Base-by-base conservation (phyloP, 2,797 vertebrate species). In the Sebastes hubbsi region DNA sequence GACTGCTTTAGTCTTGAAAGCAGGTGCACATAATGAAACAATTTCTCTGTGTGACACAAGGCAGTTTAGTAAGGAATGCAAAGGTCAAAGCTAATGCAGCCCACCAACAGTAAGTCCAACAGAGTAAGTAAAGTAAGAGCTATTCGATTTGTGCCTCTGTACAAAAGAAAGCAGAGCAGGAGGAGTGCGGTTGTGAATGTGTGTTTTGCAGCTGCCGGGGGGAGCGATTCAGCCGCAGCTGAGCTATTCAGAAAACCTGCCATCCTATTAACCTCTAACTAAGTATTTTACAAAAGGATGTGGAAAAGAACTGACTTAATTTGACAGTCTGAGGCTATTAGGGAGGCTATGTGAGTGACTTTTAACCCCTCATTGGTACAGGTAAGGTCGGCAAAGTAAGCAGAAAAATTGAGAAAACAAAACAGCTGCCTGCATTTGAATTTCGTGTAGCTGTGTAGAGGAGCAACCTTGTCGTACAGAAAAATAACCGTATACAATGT, bases 251-350 rank as follows among this genome's bases (percentile, higher is more conserved):
- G 54, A 7, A 42, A 71, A 49, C 30, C 38, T 67, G 65, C 69
- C 36, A 65, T 42, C 68, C 25, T 24, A 73, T 86, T 83, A 84
- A 82, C 85, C 80, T 88, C 73, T 71, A 49, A 29, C 73, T 71
- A 49, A 29, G 55, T 72, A 63, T 76, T 70, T 84, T 27, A 24
- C 68, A 59, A 56, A 36, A 71, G 11, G 13, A 32, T 46, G 13
- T 30, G 80, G 29, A 82, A 77, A 77, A 70, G 29, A 82, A 69
- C 27, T 59, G 70, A 56, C 67, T 74, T 75, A 58, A 84, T 81
- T 66, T 80, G 73, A 83, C 87, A 80, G 32, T 52, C 3, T 32
- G 18, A 32, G n/a, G 81, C 58, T 78, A 30, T 84, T 70, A 80
- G 46, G 7, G 32, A 36, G 67, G 58, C 49, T 59, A 24, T n/a